Base-by-base conservation (phyloP, 2,797 vertebrate species). In the Lycodopsis pacificus region DNA sequence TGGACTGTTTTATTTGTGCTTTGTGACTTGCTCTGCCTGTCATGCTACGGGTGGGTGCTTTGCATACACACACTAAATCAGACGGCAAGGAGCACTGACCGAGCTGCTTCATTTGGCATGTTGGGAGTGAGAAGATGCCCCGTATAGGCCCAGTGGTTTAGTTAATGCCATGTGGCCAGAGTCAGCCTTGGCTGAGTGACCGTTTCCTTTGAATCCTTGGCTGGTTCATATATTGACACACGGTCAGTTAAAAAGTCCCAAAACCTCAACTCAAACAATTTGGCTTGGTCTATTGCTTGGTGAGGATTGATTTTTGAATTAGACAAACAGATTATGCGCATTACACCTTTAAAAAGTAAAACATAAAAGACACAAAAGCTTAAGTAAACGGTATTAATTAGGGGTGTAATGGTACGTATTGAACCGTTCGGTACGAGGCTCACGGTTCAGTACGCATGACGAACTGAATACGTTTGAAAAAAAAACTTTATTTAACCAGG, bases 101-200 rank as follows among this genome's bases (percentile, higher is more conserved):
- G 8, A 36, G 34, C 7, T 36, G 34, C 34, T 36, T 36, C 8
- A 36, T 36, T 8, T 38, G 36, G 3, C 36, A 38, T 38, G 8
- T 38, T 38, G 36, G 8, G 36, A 38, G 36, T 38, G 36, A 38
- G 36, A 38, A 8, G 48, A 62, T 75, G 76, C 22, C 54, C 48
- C 32, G 1, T 40, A 10, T 40, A 10, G 64, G 54, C 48, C 17
- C 58, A 36, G 20, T 51, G 64, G 36, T 27, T 83, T 63, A 73
- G 32, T 81, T 79, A 77, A 76, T 48, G 58, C 34, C 69, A 67
- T 54, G 69, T 62, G 72, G 30, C 32, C 51, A 49, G 25, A 67
- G 48, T 53, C 17, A 71, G 20, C 9, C 3, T 30, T 56, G 30
- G 15, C 27, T 54, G 12, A 65, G 48, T 9, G 53, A 59, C n/a